Evolutionary conservation across 2,888 invertebrate species (phyloP).

Genomic region (Nipponacmea schrenckii): DNA sequence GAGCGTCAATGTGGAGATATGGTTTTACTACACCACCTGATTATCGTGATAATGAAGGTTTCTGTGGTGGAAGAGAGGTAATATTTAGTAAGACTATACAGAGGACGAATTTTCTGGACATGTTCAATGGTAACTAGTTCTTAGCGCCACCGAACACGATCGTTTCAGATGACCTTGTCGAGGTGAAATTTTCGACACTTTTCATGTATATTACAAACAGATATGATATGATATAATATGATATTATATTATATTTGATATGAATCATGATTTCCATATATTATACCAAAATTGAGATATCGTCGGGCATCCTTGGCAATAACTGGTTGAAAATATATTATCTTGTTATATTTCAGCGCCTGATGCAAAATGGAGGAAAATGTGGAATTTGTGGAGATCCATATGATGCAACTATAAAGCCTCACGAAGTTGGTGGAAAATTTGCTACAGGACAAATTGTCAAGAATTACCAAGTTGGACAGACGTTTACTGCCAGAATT

Average conservation of each 20-base stretch:
- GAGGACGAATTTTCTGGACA: no score
- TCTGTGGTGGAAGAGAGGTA: constrained; percentile 86
- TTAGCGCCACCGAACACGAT: no score
- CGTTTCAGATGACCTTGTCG: no score
- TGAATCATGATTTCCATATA: no score
- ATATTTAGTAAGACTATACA: constrained; percentile 14
- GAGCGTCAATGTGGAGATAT: constrained; percentile 94
- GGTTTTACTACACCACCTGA: constrained; percentile 92
- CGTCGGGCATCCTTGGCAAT: no score
- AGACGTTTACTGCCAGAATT: constrained; percentile 45
- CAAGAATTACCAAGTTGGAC: constrained; percentile 45
- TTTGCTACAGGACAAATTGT: constrained; percentile 53
- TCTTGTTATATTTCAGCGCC: constrained; percentile 27
- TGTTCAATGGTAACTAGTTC: no score
- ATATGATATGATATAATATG: no score
- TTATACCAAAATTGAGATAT: no score
- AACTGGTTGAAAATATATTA: no score
- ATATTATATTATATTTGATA: no score
- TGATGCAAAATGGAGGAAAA: constrained; percentile 71
- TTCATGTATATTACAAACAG: no score
- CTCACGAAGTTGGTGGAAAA: constrained; percentile 56
- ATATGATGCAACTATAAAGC: constrained; percentile 65
- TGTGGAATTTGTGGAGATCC: constrained; percentile 93
- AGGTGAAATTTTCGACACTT: no score
- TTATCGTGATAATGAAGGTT: constrained; percentile 93